Evolutionary conservation across 2,888 invertebrate genomes (phyloP), one percentile per base, ranked within the genome.

Genomic region (Acleris sparsana): DNA sequence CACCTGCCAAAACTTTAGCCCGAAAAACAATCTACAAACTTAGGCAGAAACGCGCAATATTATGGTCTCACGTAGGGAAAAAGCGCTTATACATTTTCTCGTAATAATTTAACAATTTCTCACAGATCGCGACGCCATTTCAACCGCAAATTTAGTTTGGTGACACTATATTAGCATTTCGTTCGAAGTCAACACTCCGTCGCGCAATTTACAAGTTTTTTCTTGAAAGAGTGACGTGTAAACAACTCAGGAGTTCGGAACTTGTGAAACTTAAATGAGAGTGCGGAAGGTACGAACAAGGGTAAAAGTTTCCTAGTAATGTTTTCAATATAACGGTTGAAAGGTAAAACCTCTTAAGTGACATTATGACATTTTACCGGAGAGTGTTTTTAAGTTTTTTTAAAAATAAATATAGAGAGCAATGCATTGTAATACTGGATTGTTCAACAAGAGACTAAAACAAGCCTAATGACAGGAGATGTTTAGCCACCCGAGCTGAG

Each of bases 201-300:
- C 48, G 48, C n/a, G 46, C 53, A 60, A 60, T 65, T 65, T 65
- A 51, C 59, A 59, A 29, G 29, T 55, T 65, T 55, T 65, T 44
- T 48, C 58, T 53, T 29, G 20, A 18, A 29, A 58, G 33, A 18
- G 22, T 44, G 46, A 58, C 57, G 48, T 48, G 53, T 59, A 59
- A 59, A 64, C 58, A 64, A 64, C 18, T 48, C 13, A 39, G 33
- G 9, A 39, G 57, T 48, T n/a, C 17, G 29, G 33, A 51, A 33
- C 5, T 44, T 16, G 44, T 17, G 16, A n/a, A 64, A 64, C 60
- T 65, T 59, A 65, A 64, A 59, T 48, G 29, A 52, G 46, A 51
- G 22, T 11, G 33, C 17, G 48, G 18, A 18, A 11, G 61, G 39
- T 39, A 39, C 13, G 13, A 13, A 39, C 39, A 39, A 39, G 39